Base-by-base conservation (phyloP, 2,888 invertebrate species). In the Miltochrista miniata region DNA sequence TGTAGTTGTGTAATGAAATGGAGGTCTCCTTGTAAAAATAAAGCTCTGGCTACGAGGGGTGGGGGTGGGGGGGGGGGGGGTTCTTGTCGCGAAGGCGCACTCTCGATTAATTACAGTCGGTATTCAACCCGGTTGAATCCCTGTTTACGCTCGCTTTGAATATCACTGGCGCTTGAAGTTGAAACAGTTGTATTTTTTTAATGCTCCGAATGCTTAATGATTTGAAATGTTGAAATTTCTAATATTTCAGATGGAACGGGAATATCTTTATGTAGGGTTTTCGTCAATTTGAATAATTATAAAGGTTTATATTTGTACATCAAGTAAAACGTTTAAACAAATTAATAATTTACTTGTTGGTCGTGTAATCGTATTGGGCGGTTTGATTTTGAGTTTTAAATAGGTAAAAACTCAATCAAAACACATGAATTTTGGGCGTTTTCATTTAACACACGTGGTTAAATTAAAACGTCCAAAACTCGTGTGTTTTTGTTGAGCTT, bases 71-170 rank as follows among this genome's bases (percentile, higher is more conserved):
- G 35, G 24, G 45, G 24, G 46, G 15, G 44, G 46, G 45, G 48
- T 52, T 49, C 59, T 67, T 68, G 73, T 75, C 72, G 72, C 69
- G 67, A 71, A 72, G 71, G 67, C 72, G 70, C 67, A 68, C 72
- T 70, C 72, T 70, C 78, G 77, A 82, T 81, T 83, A 82, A 82
- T 83, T 81, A 77, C 78, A 57, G 59, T 53, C 58, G 73, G 74
- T 75, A 79, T 75, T 77, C 72, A 68, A 70, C 62, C 59, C 59
- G 49, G 61, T 52, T 39, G 49, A 45, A 43, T 54, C 48, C 47
- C 57, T 62, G 61, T 58, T 59, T 61, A 59, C 49, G 47, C 49
- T 35, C 47, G 42, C 42, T 52, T 55, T 55, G 30, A 55, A 59
- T 56, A 45, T 47, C 50, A 48, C 30, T 37, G 8, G 35, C 7